Base-by-base conservation (phyloP, 2,113 vertebrate genomes). In the Fulmarus glacialis region DNA sequence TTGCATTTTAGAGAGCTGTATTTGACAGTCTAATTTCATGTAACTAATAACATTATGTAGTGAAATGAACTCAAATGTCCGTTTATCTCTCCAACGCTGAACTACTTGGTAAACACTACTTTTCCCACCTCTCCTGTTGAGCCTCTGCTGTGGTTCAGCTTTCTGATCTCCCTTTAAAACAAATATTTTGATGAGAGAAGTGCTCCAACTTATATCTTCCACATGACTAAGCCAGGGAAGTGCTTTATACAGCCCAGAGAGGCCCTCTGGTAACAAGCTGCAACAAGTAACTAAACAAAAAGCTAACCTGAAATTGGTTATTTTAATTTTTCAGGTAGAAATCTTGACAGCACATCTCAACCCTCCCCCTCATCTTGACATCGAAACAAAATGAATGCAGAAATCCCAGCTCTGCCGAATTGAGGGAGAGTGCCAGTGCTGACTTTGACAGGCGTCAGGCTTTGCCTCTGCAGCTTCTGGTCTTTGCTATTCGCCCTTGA, bases 11-110 rank as follows among this genome's bases (percentile, higher is more conserved):
- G 96, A 97, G 97, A 96, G 92, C 93, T 84, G 53, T 73, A 84
- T 94, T 96, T 98, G 98, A 98, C 97, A 98, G 96, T 92, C 97
- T 98, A 95, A 98, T 98, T 98, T 98, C 94, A 95, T 86, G 89
- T 88, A 93, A 89, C 89, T 98, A 98, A 98, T 97, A 98, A 97
- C n/a, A 84, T 94, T 96, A 97, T 93, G 95, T 59, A 93, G 91
- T 75, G 78, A 96, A 94, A 96, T 94, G 91, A 97, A 91, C 96
- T 91, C 90, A 82, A 93, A 85, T 96, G 89, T 97, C 93, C 47
- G 0, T 96, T 98, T 97, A 73, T 86, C 36, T 93, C 93, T 93
- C 73, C 53, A 47, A 1, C 4, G 43, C 79, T 93, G 90, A 96
- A 66, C 64, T 93, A 45, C 89, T 95, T 82, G 82, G 97, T 97